Evolutionary conservation across 2,797 vertebrate species (phyloP).

Genomic region (Platyrinchus mystaceus): DNA sequence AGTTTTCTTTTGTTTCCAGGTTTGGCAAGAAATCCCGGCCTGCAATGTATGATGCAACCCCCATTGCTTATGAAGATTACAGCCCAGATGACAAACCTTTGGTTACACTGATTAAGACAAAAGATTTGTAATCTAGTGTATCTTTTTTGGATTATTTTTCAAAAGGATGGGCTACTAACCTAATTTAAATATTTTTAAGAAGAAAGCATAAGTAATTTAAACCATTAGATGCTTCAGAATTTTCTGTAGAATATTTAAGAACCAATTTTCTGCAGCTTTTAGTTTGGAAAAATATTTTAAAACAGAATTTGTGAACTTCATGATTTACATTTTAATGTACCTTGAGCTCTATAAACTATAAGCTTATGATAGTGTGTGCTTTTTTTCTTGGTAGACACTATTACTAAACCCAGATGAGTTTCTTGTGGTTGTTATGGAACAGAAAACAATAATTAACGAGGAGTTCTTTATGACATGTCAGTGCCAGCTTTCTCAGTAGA

Average conservation of each 20-base stretch:
- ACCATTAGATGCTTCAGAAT: slow-evolving; percentile 75
- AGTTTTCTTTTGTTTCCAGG: slow-evolving; percentile 72
- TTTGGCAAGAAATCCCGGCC: slow-evolving; percentile 98
- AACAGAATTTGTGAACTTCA: slow-evolving; percentile 72
- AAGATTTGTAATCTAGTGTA: slow-evolving; percentile 93
- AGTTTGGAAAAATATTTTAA: slow-evolving; percentile 80
- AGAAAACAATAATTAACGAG: slow-evolving; percentile 63
- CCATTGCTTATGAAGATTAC: slow-evolving; percentile 97
- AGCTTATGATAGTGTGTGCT: slow-evolving; percentile 78
- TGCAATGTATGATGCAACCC: slow-evolving; percentile 96
- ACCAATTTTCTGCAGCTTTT: slow-evolving; percentile 82
- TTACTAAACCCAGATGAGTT: slow-evolving; percentile 58
- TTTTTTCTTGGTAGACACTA: slow-evolving; percentile 68
- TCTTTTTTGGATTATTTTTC: slow-evolving; percentile 78
- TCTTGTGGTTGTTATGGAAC: slow-evolving; percentile 62
- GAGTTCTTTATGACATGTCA: slow-evolving; percentile 70
- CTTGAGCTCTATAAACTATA: slow-evolving; percentile 74
- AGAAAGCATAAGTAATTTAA: slow-evolving; percentile 79
- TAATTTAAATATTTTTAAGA: slow-evolving; percentile 88
- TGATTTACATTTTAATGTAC: slow-evolving; percentile 73
- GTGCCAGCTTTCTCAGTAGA: slow-evolving; percentile 80
- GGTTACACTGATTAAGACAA: slow-evolving; percentile 99
- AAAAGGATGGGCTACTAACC: slow-evolving; percentile 77
- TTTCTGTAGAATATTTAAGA: slow-evolving; percentile 80
- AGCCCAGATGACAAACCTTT: slow-evolving; percentile 98